These are phyloP conservation scores for Erinaceus europaeus DNA, from an alignment of 2,113 vertebrate species.

Conservation along the genomic window DNA sequence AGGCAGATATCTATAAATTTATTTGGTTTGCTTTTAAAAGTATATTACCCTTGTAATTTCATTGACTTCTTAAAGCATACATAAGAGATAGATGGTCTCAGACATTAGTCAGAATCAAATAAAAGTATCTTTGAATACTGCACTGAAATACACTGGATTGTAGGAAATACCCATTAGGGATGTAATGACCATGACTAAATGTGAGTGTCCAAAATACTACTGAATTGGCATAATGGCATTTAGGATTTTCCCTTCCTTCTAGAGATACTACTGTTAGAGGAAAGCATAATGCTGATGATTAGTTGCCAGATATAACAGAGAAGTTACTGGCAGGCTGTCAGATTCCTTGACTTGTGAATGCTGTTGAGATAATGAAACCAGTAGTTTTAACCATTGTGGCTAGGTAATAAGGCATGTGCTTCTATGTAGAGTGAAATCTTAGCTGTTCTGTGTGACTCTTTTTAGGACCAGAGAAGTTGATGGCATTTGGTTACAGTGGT, in stretches of 20 bases:
- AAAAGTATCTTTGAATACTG: not conserved
- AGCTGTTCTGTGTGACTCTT: constrained; percentile 43
- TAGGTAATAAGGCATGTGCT: not conserved
- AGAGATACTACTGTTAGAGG: constrained; percentile 17
- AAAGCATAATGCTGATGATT: not conserved
- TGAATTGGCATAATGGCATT: not conserved
- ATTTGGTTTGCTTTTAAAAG: constrained; percentile 35
- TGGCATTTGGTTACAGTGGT: constrained; percentile 48
- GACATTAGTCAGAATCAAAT: constrained; percentile 30
- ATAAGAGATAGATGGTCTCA: not conserved
- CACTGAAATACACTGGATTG: not conserved
- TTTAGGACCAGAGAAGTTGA: constrained; percentile 53
- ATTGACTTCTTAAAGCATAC: not conserved
- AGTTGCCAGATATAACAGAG: not conserved
- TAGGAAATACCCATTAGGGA: constrained; percentile 1
- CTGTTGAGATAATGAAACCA: constrained; percentile 21
- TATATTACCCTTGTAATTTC: constrained; percentile 2
- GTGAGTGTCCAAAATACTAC: not conserved
- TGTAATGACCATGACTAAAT: constrained; percentile 6
- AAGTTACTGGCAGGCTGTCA: constrained; percentile 7
- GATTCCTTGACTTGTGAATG: not conserved
- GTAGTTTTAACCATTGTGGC: not conserved
- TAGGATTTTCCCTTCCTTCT: constrained; percentile 12
- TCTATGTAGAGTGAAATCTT: constrained; percentile 17
- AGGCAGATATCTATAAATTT: constrained; percentile 21